Conservation (phyloP, 1,140 invertebrate genomes). For the Halyomorpha halys region DNA sequence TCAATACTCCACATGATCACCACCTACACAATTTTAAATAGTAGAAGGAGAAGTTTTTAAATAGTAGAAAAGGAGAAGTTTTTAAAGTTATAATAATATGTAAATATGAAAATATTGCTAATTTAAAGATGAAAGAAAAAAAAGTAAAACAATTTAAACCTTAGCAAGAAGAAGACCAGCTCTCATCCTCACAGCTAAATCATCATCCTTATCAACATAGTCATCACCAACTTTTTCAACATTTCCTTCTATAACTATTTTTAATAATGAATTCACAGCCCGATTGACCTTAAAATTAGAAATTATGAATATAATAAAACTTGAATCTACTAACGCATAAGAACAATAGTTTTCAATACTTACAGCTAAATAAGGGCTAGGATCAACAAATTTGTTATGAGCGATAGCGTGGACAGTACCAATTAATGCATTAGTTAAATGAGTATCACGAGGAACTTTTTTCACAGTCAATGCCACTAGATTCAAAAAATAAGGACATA, state of each 20-base stretch:
- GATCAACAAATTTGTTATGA: constrained; percentile 29
- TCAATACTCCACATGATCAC: constrained; percentile 29
- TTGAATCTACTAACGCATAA: background rate
- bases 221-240: constrained; percentile 18
- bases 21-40: constrained; percentile 20
- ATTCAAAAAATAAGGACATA: constrained; percentile 30
- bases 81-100: too few species aligned
- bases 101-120: too few species aligned
- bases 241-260: constrained; percentile 29
- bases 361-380: constrained; percentile 29
- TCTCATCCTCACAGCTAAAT: constrained; percentile 27
- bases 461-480: constrained; percentile 28
- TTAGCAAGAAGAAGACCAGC: constrained; percentile 27
- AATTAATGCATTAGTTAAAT: constrained; percentile 27
- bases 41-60: too few species aligned
- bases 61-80: too few species aligned
- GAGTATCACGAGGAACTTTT: constrained; percentile 23
- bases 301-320: background rate
- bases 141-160: constrained; percentile 6
- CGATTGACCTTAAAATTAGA: constrained; percentile 26
- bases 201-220: constrained; percentile 25
- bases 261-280: constrained; percentile 28
- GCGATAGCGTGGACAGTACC: constrained; percentile 28
- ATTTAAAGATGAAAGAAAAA: too few species aligned
- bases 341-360: constrained; percentile 11